These are phyloP conservation scores for Drosophila monieri DNA, from an alignment of 2,888 invertebrate species.

Conservation along the genomic window DNA sequence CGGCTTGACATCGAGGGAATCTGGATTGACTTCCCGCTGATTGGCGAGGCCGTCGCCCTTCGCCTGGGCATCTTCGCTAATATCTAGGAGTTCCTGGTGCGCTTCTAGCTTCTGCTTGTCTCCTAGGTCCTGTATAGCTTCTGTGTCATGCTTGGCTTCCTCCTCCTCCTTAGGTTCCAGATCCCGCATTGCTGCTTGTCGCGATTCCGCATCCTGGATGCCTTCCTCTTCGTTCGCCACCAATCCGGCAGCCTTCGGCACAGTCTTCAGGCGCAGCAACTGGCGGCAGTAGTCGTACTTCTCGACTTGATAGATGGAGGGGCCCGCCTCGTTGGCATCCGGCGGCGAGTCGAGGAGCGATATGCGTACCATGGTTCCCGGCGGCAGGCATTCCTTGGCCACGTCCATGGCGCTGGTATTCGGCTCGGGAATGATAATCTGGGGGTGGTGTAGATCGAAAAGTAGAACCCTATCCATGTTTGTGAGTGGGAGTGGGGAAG, in stretches of 20 bases:
- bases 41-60: too few species aligned
- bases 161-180: too few species aligned
- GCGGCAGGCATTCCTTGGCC: background rate
- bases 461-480: constrained; percentile 1
- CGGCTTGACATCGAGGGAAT: too few species aligned
- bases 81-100: too few species aligned
- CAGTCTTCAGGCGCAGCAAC: background rate
- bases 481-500: background rate
- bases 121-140: too few species aligned
- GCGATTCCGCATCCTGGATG: too few species aligned
- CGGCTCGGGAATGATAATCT: background rate
- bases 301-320: background rate
- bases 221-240: too few species aligned
- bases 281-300: constrained; percentile 5
- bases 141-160: too few species aligned
- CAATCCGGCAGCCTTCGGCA: background rate
- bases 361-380: background rate
- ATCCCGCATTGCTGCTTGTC: too few species aligned
- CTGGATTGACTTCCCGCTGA: too few species aligned
- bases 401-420: background rate
- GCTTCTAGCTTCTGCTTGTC: too few species aligned
- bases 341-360: background rate
- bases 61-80: too few species aligned
- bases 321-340: background rate
- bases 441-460: background rate